Conservation (phyloP, 2,888 invertebrate species). For the Chydorus sphaericus region DNA sequence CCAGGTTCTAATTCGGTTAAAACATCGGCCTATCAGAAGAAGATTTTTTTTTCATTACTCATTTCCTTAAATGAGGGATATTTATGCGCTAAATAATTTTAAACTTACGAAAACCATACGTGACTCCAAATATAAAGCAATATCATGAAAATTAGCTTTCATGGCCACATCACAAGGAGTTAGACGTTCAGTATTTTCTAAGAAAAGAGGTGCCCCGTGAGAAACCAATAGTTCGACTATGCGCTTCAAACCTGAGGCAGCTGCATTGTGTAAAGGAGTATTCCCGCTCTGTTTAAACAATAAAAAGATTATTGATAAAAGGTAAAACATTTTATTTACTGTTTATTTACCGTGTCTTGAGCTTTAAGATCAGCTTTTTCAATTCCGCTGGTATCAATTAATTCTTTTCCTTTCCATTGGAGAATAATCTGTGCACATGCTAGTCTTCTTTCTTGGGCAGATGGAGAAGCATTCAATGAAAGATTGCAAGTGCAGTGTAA, state of each 20-base stretch:
- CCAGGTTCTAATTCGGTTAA: conserved; percentile 10
- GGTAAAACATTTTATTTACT: not conserved
- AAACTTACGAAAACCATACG: conserved; percentile 48
- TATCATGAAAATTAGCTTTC: conserved; percentile 40
- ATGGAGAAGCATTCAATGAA: conserved; percentile 21
- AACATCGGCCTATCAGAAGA: conserved; percentile 29
- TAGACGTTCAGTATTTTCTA: conserved; percentile 44
- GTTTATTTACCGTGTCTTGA: conserved; percentile 38
- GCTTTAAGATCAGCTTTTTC: conserved; percentile 43
- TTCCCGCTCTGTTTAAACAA: conserved; percentile 39
- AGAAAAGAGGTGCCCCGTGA: conserved; percentile 43
- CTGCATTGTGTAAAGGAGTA: conserved; percentile 50
- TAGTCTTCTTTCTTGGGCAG: conserved; percentile 39
- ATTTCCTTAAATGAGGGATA: no score
- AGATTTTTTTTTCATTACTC: no score
- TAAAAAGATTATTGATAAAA: not conserved
- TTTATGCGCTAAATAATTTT: no score
- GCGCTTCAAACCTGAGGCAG: conserved; percentile 41
- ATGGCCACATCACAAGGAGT: conserved; percentile 51
- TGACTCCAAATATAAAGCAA: conserved; percentile 47
- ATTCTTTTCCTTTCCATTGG: conserved; percentile 41
- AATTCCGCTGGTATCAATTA: conserved; percentile 36
- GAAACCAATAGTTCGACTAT: conserved; percentile 46
- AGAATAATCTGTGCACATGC: conserved; percentile 45
- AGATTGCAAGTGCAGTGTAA: conserved; percentile 42